Base-by-base conservation (phyloP, 1,140 invertebrate species). In the Drosophila sp. region DNA sequence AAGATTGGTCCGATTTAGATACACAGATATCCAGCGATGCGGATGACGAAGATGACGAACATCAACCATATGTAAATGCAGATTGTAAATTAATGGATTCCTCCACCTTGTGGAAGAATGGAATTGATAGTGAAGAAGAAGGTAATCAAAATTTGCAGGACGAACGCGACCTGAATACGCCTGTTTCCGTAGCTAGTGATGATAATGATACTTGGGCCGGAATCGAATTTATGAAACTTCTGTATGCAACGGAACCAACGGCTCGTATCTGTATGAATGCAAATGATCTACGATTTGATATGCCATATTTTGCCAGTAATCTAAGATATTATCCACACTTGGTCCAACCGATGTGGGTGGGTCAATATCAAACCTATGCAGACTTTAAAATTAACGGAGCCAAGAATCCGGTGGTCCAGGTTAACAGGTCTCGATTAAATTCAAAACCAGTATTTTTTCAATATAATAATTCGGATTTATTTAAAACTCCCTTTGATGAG, bases 301-400 rank as follows among this genome's bases (percentile, higher is more conserved):
- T 64, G 35, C 78, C 72, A 7, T 80, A 32, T 33, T 80, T 80
- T 23, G 78, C 72, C 32, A 76, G 72, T 68, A 80, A 80, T 30
- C 7, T 80, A 4, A n/a, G 50, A n/a, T 72, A 62, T n/a, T 80
- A 80, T 63, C 78, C 78, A n/a, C 66, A 70, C 2, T 2, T 80
- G 71, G 61, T 66, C 11, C 71, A 80, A 29, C 62, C 77, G 1
- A 8, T 23, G 11, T 27, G 5, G 0, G 50, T 69, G 32, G 4
- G 27, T 2, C 2, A 58, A 0, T 70, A 70, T 30, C 71, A 80
- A 30, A 66, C 66, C 1, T 79, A 56, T 7, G 25, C 27, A 6
- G 44, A 75, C 0, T 27, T 75, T 32, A 63, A 23, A 10, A 27
- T 50, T 1, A 25, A 50, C 10, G 44, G 44, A 3, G 2, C 23